Evolutionary conservation across 2,797 vertebrate species (phyloP).

Genomic region (Clarias laeviceps): DNA sequence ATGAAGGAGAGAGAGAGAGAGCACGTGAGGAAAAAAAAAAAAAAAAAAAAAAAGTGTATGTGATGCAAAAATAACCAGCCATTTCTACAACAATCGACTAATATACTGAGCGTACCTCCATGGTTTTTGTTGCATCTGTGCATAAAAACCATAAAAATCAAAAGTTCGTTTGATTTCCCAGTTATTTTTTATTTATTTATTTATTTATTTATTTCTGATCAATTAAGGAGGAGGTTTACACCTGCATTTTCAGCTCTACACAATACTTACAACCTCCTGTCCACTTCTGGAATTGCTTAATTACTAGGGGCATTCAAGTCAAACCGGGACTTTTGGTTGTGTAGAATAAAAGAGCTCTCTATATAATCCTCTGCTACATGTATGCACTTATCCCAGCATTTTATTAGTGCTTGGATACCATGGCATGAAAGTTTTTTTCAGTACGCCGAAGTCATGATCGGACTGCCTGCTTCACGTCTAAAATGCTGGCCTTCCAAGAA

Average conservation of each 20-base stretch:
- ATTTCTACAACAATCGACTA: neutral
- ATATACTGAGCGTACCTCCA: too few relatives aligned
- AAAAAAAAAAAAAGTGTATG: neutral
- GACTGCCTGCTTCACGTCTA: too few relatives aligned
- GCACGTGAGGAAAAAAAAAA: neutral
- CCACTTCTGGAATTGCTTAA: neutral
- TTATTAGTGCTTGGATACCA: too few relatives aligned
- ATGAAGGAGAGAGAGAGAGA: neutral
- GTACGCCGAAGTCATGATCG: too few relatives aligned
- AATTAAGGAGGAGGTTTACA: neutral
- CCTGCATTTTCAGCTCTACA: neutral
- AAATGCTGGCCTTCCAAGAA: too few relatives aligned
- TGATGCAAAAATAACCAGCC: neutral
- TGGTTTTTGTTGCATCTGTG: too few relatives aligned
- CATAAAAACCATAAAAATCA: neutral
- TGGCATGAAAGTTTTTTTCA: too few relatives aligned
- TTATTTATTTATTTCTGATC: neutral
- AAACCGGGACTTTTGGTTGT: neutral
- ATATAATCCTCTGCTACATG: too few relatives aligned
- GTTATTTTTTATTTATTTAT: neutral
- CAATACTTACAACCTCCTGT: neutral
- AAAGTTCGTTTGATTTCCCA: neutral
- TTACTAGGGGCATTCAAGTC: neutral
- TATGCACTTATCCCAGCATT: too few relatives aligned
- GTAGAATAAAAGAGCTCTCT: too few relatives aligned